A percentile compares a stretch with the other conserved stretches of the same genome.
Conservation (phyloP, 2,888 invertebrate genomes). For the Dicycla oo region DNA sequence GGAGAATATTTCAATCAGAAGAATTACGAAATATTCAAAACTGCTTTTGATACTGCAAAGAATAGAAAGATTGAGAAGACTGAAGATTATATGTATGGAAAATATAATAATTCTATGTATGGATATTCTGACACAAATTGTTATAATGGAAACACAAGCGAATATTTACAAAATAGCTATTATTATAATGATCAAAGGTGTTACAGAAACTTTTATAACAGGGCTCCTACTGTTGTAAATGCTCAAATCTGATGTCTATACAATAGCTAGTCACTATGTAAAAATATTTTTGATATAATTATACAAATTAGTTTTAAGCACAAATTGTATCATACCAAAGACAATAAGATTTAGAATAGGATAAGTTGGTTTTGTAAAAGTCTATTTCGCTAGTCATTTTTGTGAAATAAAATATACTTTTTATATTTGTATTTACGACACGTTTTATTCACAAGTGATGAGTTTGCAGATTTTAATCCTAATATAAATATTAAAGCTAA, state of each 20-base stretch:
- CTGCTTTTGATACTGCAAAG: slow-evolving; percentile 89
- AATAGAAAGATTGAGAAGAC: slow-evolving; percentile 76
- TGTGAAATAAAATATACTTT: slow-evolving; percentile 71
- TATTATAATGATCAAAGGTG: slow-evolving; percentile 84
- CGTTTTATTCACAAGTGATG: slow-evolving; percentile 37
- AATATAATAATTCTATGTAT: slow-evolving; percentile 74
- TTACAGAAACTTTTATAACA: slow-evolving; percentile 83
- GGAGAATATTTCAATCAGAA: slow-evolving; percentile 86
- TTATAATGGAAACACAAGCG: slow-evolving; percentile 73
- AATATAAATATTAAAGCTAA: neutral
- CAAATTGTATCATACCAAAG: slow-evolving; percentile 70
- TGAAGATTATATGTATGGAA: slow-evolving; percentile 75
- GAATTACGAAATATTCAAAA: slow-evolving; percentile 91
- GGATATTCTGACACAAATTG: slow-evolving; percentile 78
- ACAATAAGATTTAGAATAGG: slow-evolving; percentile 73
- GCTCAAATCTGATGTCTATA: slow-evolving; percentile 78
- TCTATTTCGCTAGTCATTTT: slow-evolving; percentile 83
- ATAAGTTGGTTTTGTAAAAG: slow-evolving; percentile 75
- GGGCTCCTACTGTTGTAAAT: slow-evolving; percentile 79
- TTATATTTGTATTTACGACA: slow-evolving; percentile 69
- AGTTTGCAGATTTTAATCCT: neutral
- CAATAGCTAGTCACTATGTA: slow-evolving; percentile 70
- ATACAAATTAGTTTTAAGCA: slow-evolving; percentile 58
- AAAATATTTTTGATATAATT: slow-evolving; percentile 61
- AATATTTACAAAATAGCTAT: slow-evolving; percentile 78